Evolutionary conservation across 2,113 vertebrate species (phyloP).

Genomic region (Tiliqua scincoides): DNA sequence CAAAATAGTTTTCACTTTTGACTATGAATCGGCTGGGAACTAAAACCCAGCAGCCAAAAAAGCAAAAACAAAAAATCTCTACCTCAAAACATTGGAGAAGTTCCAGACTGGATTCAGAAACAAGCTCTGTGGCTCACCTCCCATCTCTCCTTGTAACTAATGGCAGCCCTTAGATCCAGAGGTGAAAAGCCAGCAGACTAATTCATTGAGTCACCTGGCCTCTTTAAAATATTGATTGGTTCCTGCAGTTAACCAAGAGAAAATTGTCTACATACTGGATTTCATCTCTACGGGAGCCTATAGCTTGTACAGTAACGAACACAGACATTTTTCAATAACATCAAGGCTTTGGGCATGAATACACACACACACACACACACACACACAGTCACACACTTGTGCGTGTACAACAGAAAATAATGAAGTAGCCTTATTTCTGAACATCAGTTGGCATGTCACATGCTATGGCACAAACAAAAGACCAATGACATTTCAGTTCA

Average conservation of each 20-base stretch:
- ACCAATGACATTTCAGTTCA: neutral
- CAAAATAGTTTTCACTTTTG: slow-evolving; percentile 30
- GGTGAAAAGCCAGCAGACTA: slow-evolving; percentile 54
- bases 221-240: slow-evolving; percentile 74
- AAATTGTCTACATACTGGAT: slow-evolving; percentile 69
- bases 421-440: neutral
- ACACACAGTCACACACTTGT: neutral
- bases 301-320: slow-evolving; percentile 53
- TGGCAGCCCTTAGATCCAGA: slow-evolving; percentile 36
- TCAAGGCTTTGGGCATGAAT: neutral
- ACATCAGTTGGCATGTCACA: neutral
- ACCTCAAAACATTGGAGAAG: neutral
- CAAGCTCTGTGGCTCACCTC: slow-evolving; percentile 28
- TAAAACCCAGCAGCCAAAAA: neutral
- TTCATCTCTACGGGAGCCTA: slow-evolving; percentile 54
- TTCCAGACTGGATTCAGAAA: neutral
- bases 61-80: too few relatives aligned
- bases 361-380: neutral
- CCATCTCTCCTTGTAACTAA: slow-evolving; percentile 17
- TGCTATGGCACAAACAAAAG: neutral
- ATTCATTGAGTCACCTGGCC: slow-evolving; percentile 57
- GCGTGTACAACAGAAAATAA: neutral
- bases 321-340: slow-evolving; percentile 25
- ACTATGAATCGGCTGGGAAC: neutral
- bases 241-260: slow-evolving; percentile 72